A percentile compares a stretch with the other conserved stretches of the same genome.
These are phyloP conservation scores for Serripes groenlandicus DNA, from an alignment of 2,888 invertebrate species.

Conservation along the genomic window DNA sequence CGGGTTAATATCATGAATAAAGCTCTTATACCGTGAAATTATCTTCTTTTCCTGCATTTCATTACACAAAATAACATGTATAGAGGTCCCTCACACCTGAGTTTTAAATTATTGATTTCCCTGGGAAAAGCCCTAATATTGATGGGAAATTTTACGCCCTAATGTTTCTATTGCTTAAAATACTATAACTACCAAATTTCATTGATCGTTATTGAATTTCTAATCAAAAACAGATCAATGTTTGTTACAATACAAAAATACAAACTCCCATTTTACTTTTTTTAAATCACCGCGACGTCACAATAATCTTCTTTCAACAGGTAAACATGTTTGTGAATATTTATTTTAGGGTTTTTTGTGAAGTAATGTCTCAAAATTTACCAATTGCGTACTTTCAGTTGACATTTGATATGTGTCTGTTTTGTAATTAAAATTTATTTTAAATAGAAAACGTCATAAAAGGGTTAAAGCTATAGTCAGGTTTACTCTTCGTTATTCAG, in stretches of 20 bases:
- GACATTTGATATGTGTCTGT: too few species aligned
- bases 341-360: too few species aligned
- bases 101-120: constrained; percentile 19
- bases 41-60: constrained; percentile 16
- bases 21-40: constrained; percentile 8
- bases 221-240: constrained; percentile 2
- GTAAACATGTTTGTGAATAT: too few species aligned
- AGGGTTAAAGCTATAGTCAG: too few species aligned
- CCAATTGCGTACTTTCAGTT: too few species aligned
- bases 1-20: neutral
- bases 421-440: too few species aligned
- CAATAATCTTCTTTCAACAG: neutral
- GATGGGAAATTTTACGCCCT: constrained; percentile 20
- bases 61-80: constrained; percentile 7
- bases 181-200: constrained; percentile 6
- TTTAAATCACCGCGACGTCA: neutral
- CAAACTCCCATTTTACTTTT: neutral
- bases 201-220: constrained; percentile 14
- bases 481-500: too few species aligned
- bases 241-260: neutral
- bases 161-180: constrained; percentile 19
- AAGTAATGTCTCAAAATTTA: too few species aligned
- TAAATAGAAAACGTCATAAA: too few species aligned
- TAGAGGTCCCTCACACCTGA: constrained; percentile 27
- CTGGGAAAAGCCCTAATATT: constrained; percentile 24